phyloP scores from a whole-genome alignment of 2,888 invertebrate genomes.

The Gerris lacustris region DNA sequence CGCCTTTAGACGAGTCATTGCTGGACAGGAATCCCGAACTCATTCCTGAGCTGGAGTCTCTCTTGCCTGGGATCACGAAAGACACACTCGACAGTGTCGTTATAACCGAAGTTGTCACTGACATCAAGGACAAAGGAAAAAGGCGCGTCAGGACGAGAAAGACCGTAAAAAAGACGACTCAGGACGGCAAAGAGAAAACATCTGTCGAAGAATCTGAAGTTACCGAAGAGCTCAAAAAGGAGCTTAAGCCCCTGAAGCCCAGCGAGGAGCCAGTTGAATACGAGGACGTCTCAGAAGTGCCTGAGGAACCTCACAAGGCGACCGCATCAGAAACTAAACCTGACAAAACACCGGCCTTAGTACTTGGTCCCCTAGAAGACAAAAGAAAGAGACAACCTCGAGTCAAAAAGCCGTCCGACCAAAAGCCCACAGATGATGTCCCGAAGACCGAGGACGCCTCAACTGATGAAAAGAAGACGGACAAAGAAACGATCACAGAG shows the following conservation, averaged over 20 bases:
- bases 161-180: background rate
- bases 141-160: background rate
- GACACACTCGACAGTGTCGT: background rate
- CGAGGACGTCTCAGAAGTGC: background rate
- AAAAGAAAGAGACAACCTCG: background rate
- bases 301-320: too few relatives aligned
- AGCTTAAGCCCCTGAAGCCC: background rate
- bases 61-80: background rate
- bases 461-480: too few relatives aligned
- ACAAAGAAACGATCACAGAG: background rate
- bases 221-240: background rate
- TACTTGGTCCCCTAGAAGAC: background rate
- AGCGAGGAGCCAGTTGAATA: background rate
- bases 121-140: background rate
- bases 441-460: too few relatives aligned
- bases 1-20: background rate
- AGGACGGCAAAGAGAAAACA: background rate
- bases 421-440: background rate
- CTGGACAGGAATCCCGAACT: background rate
- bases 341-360: background rate
- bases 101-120: background rate
- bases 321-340: background rate
- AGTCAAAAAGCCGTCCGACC: background rate
- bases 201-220: background rate
- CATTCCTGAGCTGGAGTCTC: background rate